These are phyloP conservation scores for Gymnarchus niloticus DNA, from an alignment of 2,113 vertebrate species.

Conservation along the genomic window DNA sequence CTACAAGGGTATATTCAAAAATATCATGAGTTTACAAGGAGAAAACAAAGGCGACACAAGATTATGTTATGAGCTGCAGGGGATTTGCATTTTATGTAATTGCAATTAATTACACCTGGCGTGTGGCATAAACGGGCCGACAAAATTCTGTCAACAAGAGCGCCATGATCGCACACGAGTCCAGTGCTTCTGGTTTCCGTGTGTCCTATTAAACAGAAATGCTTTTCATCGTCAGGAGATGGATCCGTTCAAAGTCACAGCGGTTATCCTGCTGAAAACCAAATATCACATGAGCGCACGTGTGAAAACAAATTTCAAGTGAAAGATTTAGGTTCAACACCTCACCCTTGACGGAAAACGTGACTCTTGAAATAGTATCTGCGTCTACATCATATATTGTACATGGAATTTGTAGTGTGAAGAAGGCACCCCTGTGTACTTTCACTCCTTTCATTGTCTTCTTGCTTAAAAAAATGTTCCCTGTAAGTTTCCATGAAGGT, in stretches of 20 bases:
- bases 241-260: constrained; percentile 24
- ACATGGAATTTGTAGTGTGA: constrained; percentile 27
- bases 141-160: background rate
- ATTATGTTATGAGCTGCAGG: constrained; percentile 11
- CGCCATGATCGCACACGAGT: constrained; percentile 23
- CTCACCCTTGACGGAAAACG: constrained; percentile 16
- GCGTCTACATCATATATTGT: background rate
- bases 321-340: constrained; percentile 14
- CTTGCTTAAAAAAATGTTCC: background rate
- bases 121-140: background rate
- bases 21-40: constrained; percentile 5
- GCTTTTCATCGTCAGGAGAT: constrained; percentile 19
- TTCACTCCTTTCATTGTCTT: constrained; percentile 36
- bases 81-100: constrained; percentile 12
- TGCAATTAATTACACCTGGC: constrained; percentile 6
- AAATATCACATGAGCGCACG: background rate
- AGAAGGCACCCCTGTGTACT: constrained; percentile 21
- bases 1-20: constrained; percentile 5
- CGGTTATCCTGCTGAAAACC: background rate
- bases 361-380: constrained; percentile 32
- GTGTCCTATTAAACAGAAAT: constrained; percentile 31
- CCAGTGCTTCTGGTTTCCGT: constrained; percentile 27
- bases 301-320: background rate
- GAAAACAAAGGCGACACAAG: background rate
- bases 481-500: background rate